Base-by-base conservation (phyloP, 2,888 invertebrate species). In the Biston stratarius region DNA sequence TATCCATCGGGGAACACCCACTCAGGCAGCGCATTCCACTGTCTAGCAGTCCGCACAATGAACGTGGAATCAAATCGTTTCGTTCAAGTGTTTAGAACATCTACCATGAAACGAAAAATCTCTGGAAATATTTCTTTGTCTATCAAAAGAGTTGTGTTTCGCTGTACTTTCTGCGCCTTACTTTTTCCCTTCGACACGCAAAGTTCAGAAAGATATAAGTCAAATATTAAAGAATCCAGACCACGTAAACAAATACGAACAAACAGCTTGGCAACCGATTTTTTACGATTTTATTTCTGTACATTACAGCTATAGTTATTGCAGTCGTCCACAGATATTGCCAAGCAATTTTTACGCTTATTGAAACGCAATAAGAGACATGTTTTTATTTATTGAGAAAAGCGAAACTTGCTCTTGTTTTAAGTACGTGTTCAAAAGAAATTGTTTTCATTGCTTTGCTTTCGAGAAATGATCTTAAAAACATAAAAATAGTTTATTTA, bases 251-350 rank as follows among this genome's bases (percentile, higher is more conserved):
- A 70, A 69, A 38, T 51, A 33, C 60, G 49, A 57, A 45, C 48
- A 61, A 62, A 52, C 70, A 69, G 67, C 77, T 68, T 75, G 74
- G 80, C 78, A 80, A 79, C 80, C 64, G 75, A 73, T 74, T 70
- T 74, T 74, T 69, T 62, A 61, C 69, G 53, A 74, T 80, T 81
- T 82, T 83, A 83, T 79, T 81, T 80, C 60, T 72, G 80, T 82
- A 81, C 80, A 76, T 79, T 74, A 78, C 79, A 74, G 74, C 77
- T 55, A 57, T 44, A 52, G 53, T 64, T 67, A 70, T 68, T 74
- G 64, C 71, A 71, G 63, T 58, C 64, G 70, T 68, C 67, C 67
- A 59, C 55, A 59, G 61, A 47, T 56, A 62, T 64, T 67, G 61
- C 57, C 74, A 58, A 67, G 72, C 56, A 51, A 77, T 63, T 71